phyloP scores from a whole-genome alignment of 1,140 invertebrate species.

The Philopotamus ludificatus region DNA sequence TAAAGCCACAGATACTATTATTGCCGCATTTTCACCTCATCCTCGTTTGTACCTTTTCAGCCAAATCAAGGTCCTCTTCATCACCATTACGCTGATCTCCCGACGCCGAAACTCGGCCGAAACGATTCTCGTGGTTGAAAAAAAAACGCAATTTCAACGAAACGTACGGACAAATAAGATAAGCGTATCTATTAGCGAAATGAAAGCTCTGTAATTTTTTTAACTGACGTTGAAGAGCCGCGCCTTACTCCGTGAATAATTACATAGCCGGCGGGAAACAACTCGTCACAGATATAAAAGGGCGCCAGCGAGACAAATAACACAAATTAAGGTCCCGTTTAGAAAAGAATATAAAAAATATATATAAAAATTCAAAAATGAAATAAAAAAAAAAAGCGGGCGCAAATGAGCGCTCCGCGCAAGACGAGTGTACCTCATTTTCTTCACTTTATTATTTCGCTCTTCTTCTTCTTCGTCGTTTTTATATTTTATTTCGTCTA shows the following conservation, averaged over 20 bases:
- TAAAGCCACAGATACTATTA: too few species aligned
- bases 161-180: too few species aligned
- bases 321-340: too few species aligned
- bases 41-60: too few species aligned
- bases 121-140: too few species aligned
- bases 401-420: not conserved
- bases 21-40: too few species aligned
- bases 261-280: not conserved
- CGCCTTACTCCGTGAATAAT: slow-evolving; percentile 15
- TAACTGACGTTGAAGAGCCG: slow-evolving; percentile 17
- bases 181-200: slow-evolving; percentile 20
- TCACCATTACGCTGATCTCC: too few species aligned
- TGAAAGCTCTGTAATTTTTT: slow-evolving; percentile 18
- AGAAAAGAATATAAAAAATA: slow-evolving; percentile 1
- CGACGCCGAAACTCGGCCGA: too few species aligned
- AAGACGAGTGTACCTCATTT: slow-evolving; percentile 16
- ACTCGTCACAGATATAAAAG: not conserved
- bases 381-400: not conserved
- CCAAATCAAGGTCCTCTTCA: too few species aligned
- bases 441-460: too few species aligned
- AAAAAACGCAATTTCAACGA: too few species aligned
- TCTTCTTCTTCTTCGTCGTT: slow-evolving; percentile 7
- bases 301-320: not conserved
- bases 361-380: slow-evolving; percentile 11
- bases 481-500: slow-evolving; percentile 32